phyloP scores from a whole-genome alignment of 2,113 vertebrate genomes.

The Gadus macrocephalus region DNA sequence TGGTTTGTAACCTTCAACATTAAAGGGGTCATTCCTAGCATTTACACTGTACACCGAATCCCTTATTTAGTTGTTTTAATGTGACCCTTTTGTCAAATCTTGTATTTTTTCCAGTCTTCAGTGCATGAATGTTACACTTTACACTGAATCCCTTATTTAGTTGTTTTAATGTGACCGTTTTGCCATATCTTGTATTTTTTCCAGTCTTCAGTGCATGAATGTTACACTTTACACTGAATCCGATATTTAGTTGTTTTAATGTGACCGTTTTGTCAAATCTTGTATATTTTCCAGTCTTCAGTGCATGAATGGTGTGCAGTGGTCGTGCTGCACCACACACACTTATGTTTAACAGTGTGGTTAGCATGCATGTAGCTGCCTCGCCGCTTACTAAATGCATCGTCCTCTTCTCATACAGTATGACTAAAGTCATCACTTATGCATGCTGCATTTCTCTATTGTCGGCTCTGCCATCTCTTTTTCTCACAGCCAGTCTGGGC shows the following conservation, averaged over 20 bases:
- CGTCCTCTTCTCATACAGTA: conserved; percentile 32
- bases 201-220: no score
- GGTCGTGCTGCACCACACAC: background rate
- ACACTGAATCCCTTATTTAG: background rate
- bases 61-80: conserved; percentile 22
- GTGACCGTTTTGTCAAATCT: conserved; percentile 29
- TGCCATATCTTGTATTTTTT: conserved; percentile 15
- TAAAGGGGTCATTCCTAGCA: background rate
- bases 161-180: conserved; percentile 33
- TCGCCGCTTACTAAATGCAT: conserved; percentile 19
- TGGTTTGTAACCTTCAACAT: conserved; percentile 17
- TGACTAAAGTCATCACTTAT: conserved; percentile 58
- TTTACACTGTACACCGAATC: background rate
- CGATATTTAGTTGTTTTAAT: conserved; percentile 22
- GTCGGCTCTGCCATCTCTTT: conserved; percentile 43
- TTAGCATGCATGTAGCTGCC: background rate
- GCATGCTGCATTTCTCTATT: conserved; percentile 40
- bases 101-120: background rate
- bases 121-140: no score
- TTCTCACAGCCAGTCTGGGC: conserved; percentile 44
- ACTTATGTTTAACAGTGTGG: background rate
- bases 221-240: background rate
- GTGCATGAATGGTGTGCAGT: background rate
- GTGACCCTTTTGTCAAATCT: conserved; percentile 29
- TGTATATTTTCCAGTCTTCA: background rate